Conservation (phyloP, 2,113 vertebrate species). For the Callionymus lyra region DNA sequence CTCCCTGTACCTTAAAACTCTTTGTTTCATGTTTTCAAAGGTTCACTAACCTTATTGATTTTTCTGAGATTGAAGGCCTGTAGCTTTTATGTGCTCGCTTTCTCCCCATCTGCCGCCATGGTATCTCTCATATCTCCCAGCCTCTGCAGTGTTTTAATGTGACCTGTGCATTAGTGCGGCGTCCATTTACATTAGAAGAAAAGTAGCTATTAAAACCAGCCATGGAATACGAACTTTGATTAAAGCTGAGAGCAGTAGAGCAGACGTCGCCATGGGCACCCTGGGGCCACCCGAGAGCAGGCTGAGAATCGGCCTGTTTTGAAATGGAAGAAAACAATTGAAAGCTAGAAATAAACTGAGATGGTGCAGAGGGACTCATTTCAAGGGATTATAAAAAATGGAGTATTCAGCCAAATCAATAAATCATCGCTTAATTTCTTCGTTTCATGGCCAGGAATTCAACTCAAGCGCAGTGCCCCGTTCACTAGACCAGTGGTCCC, state of each 20-base stretch:
- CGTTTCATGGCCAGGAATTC: too few relatives aligned
- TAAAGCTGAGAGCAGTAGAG: not conserved
- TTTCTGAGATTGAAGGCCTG: constrained; percentile 42
- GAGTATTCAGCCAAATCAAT: too few relatives aligned
- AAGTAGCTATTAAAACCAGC: not conserved
- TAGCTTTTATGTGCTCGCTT: constrained; percentile 41
- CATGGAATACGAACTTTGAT: not conserved
- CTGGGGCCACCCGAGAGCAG: too few relatives aligned
- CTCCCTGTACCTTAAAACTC: constrained; percentile 44
- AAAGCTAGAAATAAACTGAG: too few relatives aligned
- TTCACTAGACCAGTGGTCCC: too few relatives aligned
- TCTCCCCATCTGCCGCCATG: constrained; percentile 1
- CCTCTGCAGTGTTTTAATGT: constrained; percentile 12
- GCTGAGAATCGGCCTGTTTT: too few relatives aligned
- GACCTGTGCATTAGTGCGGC: constrained; percentile 12
- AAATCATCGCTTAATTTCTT: too few relatives aligned
- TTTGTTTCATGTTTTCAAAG: constrained; percentile 39
- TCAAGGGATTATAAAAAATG: too few relatives aligned
- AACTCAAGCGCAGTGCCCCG: too few relatives aligned
- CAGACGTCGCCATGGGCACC: too few relatives aligned
- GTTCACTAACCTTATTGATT: constrained; percentile 57
- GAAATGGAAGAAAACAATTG: too few relatives aligned
- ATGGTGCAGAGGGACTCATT: too few relatives aligned
- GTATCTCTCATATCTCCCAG: constrained; percentile 29
- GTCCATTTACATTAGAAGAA: not conserved